Base-by-base conservation (phyloP, 2,888 invertebrate species). In the Drosophila cracens region DNA sequence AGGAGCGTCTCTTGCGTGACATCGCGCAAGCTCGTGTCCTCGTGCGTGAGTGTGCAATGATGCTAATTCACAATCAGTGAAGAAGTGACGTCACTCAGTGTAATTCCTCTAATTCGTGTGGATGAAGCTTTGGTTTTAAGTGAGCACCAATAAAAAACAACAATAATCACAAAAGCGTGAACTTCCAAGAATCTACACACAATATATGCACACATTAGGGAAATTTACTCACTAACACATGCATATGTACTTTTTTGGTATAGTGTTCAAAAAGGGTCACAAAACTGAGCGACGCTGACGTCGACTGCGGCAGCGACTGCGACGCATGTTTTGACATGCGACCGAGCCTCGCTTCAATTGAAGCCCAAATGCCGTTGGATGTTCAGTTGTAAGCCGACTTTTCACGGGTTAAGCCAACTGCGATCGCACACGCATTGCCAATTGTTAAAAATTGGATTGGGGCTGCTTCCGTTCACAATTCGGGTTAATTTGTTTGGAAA, bases 401-500 rank as follows among this genome's bases (percentile, higher is more conserved):
- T 87, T 79, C 89, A 82, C 78, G 82, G 76, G 82, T 81, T 84
- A 82, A 82, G 72, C 72, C 72, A 60, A 64, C 58, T 49, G 54
- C 70, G 68, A 58, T 38, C 54, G 65, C 56, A 60, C 74, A 80
- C 79, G 74, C 82, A 75, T 57, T 65, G 59, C 43, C 64, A 79
- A 69, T 82, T 70, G 53, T 53, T 54, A 11, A 33, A 56, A 53
- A 63, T 69, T 67, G 25, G 36, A 54, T 51, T 69, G 54, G 36
- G 36, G 36, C 54, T 60, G 79, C 68, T 86, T 86, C 90, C 90
- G 90, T 76, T 81, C 38, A 60, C 71, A 74, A 81, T 90, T 90
- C 79, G 89, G 89, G 90, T 75, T 86, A 87, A 88, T 86, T 88
- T 88, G 70, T 82, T 79, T 87, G 59, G 89, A 89, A 87, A 89